These are phyloP conservation scores for Laspeyria flexula DNA, from an alignment of 2,888 invertebrate genomes.

Conservation along the genomic window DNA sequence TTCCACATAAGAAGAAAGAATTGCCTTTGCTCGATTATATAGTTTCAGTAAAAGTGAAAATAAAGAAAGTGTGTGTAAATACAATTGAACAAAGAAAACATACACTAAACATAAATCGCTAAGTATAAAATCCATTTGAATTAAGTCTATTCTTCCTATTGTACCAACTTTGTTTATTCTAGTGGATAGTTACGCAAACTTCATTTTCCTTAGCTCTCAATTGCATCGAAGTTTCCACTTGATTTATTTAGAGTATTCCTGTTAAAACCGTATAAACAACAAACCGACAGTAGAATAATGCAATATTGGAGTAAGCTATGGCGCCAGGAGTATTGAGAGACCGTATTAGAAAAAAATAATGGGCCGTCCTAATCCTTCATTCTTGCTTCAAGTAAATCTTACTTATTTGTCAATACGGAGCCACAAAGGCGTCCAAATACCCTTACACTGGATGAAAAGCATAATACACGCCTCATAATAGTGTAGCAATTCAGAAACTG, in stretches of 20 bases:
- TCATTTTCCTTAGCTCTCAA: constrained; percentile 59
- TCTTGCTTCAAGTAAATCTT: constrained; percentile 81
- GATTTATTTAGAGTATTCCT: constrained; percentile 71
- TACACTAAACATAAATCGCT: constrained; percentile 29
- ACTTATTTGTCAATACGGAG: constrained; percentile 85
- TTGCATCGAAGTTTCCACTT: constrained; percentile 72
- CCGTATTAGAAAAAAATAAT: constrained; percentile 60
- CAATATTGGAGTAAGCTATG: constrained; percentile 68
- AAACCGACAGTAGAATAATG: constrained; percentile 68
- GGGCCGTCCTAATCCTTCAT: constrained; percentile 79
- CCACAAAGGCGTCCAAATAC: constrained; percentile 85
- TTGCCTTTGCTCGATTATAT: constrained; percentile 31
- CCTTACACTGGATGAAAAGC: constrained; percentile 78
- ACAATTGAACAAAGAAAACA: constrained; percentile 33
- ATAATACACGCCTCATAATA: constrained; percentile 85
- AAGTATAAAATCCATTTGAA: constrained; percentile 45
- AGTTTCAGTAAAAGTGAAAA: constrained; percentile 44
- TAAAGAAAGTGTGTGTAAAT: constrained; percentile 42
- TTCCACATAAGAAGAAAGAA: constrained; percentile 46
- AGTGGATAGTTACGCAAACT: constrained; percentile 71
- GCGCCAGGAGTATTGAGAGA: constrained; percentile 72
- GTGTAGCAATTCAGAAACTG: constrained; percentile 81
- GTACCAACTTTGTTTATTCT: constrained; percentile 57
- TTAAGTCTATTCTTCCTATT: constrained; percentile 56
- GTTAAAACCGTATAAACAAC: constrained; percentile 58